Evolutionary conservation across 2,797 vertebrate species (phyloP).

Genomic region (Crotalus adamanteus): DNA sequence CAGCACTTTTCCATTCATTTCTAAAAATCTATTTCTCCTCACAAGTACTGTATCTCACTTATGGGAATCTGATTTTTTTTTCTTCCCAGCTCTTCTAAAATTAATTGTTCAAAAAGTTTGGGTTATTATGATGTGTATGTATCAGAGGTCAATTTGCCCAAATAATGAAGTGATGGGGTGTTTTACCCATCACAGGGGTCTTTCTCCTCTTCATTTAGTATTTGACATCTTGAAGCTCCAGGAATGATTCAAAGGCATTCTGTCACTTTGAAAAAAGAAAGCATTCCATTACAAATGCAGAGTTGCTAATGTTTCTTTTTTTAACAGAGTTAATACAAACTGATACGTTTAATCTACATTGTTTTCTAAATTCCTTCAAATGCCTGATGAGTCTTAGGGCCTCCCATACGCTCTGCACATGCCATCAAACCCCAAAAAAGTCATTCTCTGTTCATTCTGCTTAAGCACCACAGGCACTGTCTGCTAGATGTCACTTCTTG

Average conservation of each 20-base stretch:
- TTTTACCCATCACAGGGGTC: constrained; percentile 8
- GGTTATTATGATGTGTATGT: constrained; percentile 5
- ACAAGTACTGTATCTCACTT: background rate
- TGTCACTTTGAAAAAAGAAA: constrained; percentile 4
- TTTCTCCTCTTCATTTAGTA: constrained; percentile 25
- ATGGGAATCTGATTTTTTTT: background rate
- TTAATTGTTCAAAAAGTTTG: constrained; percentile 4
- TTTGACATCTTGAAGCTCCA: constrained; percentile 29
- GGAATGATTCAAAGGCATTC: constrained; percentile 43
- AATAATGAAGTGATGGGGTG: constrained; percentile 13
- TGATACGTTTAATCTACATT: constrained; percentile 70
- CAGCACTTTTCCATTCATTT: background rate
- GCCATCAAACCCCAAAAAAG: constrained; percentile 70
- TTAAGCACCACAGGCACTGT: constrained; percentile 75
- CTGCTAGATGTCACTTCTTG: constrained; percentile 75
- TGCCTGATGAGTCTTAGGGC: constrained; percentile 72
- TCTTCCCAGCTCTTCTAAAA: background rate
- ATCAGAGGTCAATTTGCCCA: constrained; percentile 1
- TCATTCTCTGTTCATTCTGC: constrained; percentile 69
- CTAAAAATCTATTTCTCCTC: background rate
- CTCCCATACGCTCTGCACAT: constrained; percentile 73
- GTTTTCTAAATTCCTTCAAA: constrained; percentile 66
- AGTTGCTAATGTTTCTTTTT: constrained; percentile 59
- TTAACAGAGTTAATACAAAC: constrained; percentile 71
- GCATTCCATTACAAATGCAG: constrained; percentile 50